A percentile compares a stretch with the other conserved stretches of the same genome.
Conservation (phyloP, 2,113 vertebrate species). For the Barbus barbus region DNA sequence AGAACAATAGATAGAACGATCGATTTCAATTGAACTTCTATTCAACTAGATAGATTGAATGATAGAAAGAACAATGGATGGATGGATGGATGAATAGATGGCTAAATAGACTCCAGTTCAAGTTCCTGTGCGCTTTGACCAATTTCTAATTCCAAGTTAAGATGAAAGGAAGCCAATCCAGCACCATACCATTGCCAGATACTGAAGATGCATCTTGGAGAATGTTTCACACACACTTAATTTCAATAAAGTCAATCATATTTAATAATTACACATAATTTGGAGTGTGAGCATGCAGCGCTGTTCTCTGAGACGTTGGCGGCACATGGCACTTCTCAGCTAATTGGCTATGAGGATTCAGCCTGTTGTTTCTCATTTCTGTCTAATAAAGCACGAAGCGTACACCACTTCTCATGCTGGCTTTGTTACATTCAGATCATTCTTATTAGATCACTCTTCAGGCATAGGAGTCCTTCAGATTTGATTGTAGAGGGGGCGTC, state of each 20-base stretch:
- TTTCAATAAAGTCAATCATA: constrained; percentile 7
- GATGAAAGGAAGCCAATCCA: neutral
- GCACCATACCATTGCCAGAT: neutral
- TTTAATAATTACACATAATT: constrained; percentile 11
- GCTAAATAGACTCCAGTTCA: neutral
- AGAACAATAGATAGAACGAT: neutral
- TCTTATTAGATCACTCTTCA: constrained; percentile 42
- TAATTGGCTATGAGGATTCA: constrained; percentile 19
- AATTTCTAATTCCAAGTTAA: neutral
- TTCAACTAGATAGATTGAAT: neutral
- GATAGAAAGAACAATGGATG: neutral
- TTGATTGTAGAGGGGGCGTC: constrained; percentile 19
- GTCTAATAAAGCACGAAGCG: constrained; percentile 47
- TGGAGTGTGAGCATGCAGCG: neutral
- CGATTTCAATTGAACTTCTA: neutral
- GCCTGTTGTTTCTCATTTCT: constrained; percentile 35
- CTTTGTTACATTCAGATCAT: constrained; percentile 29
- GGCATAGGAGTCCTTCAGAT: constrained; percentile 27
- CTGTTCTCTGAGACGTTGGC: neutral
- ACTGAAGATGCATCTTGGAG: neutral
- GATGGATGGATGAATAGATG: neutral
- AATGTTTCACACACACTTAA: constrained; percentile 11
- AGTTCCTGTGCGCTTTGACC: neutral
- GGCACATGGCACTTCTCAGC: neutral
- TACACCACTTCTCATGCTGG: constrained; percentile 4